Conservation (phyloP, 2,888 invertebrate genomes). For the Xylota segnis region DNA sequence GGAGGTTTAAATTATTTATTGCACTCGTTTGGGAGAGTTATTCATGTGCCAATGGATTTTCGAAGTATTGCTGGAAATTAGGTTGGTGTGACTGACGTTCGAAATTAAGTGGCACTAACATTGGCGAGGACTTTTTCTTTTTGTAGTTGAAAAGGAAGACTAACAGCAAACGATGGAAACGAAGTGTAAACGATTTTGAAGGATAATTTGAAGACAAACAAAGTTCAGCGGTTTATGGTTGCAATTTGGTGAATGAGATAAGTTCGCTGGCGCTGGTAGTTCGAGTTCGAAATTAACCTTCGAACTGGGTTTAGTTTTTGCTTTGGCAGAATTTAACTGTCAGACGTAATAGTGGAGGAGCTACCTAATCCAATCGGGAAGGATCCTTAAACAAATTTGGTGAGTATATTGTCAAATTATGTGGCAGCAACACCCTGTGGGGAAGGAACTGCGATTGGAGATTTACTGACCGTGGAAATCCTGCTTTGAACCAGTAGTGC, state of each 20-base stretch:
- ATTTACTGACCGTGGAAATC: too few species aligned
- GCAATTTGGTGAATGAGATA: neutral
- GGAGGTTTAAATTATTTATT: slow-evolving; percentile 54
- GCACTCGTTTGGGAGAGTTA: slow-evolving; percentile 47
- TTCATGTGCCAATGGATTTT: slow-evolving; percentile 42
- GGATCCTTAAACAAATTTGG: too few species aligned
- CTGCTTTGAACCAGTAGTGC: too few species aligned
- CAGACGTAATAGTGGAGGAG: too few species aligned
- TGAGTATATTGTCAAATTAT: too few species aligned
- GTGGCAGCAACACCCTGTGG: too few species aligned
- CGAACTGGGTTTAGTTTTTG: too few species aligned
- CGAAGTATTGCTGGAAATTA: slow-evolving; percentile 29
- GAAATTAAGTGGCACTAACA: slow-evolving; percentile 43
- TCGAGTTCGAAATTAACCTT: neutral
- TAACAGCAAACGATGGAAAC: neutral
- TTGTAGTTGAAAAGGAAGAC: too few species aligned
- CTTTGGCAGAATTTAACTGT: too few species aligned
- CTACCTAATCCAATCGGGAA: too few species aligned
- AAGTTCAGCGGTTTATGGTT: neutral
- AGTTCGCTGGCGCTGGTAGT: neutral
- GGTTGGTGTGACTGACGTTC: slow-evolving; percentile 30
- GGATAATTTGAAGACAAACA: slow-evolving; percentile 1
- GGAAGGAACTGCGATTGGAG: too few species aligned
- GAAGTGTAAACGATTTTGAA: slow-evolving; percentile 18
- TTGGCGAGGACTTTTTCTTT: neutral